Evolutionary conservation across 2,113 vertebrate genomes (phyloP).

Genomic region (Tragelaphus strepsiceros): DNA sequence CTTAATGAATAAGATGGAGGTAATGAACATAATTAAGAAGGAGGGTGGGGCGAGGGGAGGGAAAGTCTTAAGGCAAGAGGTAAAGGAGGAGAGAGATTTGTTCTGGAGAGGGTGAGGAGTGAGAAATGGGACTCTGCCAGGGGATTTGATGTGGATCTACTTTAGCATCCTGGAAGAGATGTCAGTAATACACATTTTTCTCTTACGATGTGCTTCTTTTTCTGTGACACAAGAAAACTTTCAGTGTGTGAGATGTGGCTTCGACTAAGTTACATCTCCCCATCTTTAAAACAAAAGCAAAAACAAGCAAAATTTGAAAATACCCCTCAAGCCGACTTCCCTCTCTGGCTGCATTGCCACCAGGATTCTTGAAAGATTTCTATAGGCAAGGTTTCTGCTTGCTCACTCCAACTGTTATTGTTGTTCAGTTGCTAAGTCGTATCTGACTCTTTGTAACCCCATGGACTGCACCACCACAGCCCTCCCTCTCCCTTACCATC

Average conservation of each 20-base stretch:
- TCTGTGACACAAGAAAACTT: neutral
- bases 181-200: neutral
- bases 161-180: neutral
- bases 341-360: neutral
- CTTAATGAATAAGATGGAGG: neutral
- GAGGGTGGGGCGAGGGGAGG: neutral
- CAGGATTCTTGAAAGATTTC: conserved; percentile 31
- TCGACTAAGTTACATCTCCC: neutral
- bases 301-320: neutral
- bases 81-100: neutral
- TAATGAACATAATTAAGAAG: neutral
- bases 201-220: neutral
- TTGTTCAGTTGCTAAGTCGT: fast-evolving
- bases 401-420: neutral
- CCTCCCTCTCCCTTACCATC: neutral
- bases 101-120: neutral
- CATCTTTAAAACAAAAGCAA: neutral
- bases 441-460: neutral
- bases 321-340: neutral
- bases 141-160: neutral
- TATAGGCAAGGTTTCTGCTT: conserved; percentile 4
- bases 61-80: neutral
- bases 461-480: neutral
- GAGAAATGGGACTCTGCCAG: neutral
- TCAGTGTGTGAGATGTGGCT: neutral